A percentile compares a stretch with the other conserved stretches of the same genome.
phyloP scores from a whole-genome alignment of 2,113 vertebrate genomes.

The Anoplopoma fimbria region DNA sequence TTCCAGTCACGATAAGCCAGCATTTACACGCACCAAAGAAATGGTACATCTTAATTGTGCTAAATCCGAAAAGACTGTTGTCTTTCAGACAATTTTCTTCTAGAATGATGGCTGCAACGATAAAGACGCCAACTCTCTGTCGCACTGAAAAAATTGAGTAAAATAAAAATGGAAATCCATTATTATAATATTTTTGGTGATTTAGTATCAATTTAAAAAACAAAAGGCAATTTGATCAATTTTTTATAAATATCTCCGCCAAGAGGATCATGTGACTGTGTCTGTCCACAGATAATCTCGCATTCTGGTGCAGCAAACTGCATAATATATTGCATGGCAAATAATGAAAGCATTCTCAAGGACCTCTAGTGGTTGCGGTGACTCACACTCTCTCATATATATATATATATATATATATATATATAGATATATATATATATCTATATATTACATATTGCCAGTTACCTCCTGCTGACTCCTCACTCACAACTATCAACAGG shows the following conservation, averaged over 20 bases:
- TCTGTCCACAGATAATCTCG: neutral
- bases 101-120: neutral
- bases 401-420: no score
- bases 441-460: no score
- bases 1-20: neutral
- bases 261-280: neutral
- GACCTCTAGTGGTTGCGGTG: no score
- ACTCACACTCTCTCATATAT: no score
- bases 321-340: no score
- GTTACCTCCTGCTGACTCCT: no score
- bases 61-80: neutral
- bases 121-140: neutral
- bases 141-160: neutral
- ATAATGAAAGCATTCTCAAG: no score
- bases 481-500: no score
- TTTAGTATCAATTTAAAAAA: neutral
- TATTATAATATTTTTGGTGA: neutral
- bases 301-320: no score
- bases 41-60: neutral
- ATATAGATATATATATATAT: no score
- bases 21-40: neutral
- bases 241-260: neutral
- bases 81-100: neutral
- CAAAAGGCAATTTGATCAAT: neutral
- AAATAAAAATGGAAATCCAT: no score